phyloP scores from a whole-genome alignment of 2,888 invertebrate species.

The Scaptomyza tumidula region DNA sequence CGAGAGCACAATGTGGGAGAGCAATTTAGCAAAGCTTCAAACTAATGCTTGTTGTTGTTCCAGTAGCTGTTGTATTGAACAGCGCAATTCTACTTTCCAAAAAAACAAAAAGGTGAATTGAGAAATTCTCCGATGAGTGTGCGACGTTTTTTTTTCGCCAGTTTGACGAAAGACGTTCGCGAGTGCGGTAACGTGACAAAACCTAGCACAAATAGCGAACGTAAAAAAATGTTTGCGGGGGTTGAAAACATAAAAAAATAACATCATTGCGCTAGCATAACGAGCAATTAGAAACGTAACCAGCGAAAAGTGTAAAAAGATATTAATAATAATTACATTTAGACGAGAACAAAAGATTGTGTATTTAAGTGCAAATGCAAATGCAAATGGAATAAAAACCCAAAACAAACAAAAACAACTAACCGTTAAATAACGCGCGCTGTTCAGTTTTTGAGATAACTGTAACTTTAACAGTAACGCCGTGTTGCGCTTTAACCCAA shows the following conservation, averaged over 20 bases:
- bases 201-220: constrained; percentile 23
- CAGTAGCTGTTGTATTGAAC: constrained; percentile 27
- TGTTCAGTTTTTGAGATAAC: constrained; percentile 27
- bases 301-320: constrained; percentile 8
- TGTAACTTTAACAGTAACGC: constrained; percentile 44
- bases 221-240: constrained; percentile 48
- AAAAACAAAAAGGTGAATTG: constrained; percentile 54
- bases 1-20: constrained; percentile 21
- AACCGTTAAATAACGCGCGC: constrained; percentile 8
- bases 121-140: constrained; percentile 52
- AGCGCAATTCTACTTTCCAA: constrained; percentile 50
- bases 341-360: constrained; percentile 7
- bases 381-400: constrained; percentile 1
- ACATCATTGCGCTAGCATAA: constrained; percentile 32
- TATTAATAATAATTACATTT: constrained; percentile 6
- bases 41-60: constrained; percentile 23
- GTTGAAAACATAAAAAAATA: constrained; percentile 19
- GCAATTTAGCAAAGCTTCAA: constrained; percentile 20
- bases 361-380: not conserved
- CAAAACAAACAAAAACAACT: constrained; percentile 6
- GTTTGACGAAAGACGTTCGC: constrained; percentile 75
- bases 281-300: constrained; percentile 10
- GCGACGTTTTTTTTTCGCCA: constrained; percentile 58
- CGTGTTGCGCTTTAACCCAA: constrained; percentile 56
- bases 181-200: constrained; percentile 67